Base-by-base conservation (phyloP, 2,113 vertebrate species). In the Phrynosoma platyrhinos region DNA sequence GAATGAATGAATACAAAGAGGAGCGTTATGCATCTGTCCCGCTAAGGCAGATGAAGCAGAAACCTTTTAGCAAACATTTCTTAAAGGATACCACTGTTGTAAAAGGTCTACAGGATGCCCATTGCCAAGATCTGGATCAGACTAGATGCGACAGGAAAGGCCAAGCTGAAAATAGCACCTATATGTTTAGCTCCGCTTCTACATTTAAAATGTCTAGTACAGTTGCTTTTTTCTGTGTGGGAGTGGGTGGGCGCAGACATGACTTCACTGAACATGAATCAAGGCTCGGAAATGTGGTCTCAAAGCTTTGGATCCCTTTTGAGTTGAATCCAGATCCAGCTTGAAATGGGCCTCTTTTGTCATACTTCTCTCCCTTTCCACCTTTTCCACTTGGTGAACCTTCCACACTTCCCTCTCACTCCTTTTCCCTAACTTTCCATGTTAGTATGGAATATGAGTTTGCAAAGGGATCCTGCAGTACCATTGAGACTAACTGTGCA, bases 11-110 rank as follows among this genome's bases (percentile, higher is more conserved):
- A 88, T n/a, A 18, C 66, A n/a, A 93, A 90, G 92, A 83, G 85
- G 90, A 74, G 91, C 93, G 92, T 88, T 92, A 91, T 94, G 90
- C 14, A 88, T 93, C 91, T 87, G 88, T 90, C 32, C 88, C 85
- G 91, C 88, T 90, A 78, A 88, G 86, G 92, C 88, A 94, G 92
- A 95, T 92, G 91, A 92, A 94, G 91, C 87, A 83, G 92, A 89
- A 91, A 16, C 92, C 52, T 25, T 74, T 64, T 20, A 71, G 52
- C 53, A 72, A 53, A 53, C 10, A 25, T 64, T 62, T 71, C 47
- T 71, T 83, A 32, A 62, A 85, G 21, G 83, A 74, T 25, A 36
- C 83, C 13, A 9, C 21, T 58, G 52, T 84, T 55, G 52, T 25
- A 58, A 58, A 74, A 20, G 58, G 74, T 75, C n/a, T 86, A 84